Conservation (phyloP, 2,113 vertebrate genomes). For the Canis aureus region DNA sequence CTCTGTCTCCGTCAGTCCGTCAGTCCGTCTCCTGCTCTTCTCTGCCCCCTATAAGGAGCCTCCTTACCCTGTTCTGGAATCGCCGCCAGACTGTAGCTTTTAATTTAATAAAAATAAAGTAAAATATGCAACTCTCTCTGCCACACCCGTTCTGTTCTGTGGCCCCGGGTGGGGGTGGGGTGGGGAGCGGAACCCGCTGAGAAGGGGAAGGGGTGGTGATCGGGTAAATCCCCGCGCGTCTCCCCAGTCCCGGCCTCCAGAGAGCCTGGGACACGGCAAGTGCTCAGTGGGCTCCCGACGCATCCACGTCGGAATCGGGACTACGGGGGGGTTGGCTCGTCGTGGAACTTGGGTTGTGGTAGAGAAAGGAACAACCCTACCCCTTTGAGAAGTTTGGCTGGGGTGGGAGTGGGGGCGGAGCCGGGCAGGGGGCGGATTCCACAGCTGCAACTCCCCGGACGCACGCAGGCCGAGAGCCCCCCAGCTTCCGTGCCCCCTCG, state of each 20-base stretch:
- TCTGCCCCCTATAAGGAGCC: conserved; percentile 75
- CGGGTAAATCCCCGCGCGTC: background rate
- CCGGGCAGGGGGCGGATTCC: conserved; percentile 78
- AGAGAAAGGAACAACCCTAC: conserved; percentile 67
- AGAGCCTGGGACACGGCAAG: background rate
- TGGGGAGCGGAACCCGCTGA: background rate
- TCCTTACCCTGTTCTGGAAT: conserved; percentile 78
- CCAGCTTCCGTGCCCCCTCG: conserved; percentile 77
- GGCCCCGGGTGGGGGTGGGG: background rate
- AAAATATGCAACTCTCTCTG: conserved; percentile 81
- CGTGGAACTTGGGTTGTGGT: background rate
- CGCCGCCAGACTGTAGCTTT: conserved; percentile 81
- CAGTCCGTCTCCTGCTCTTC: conserved; percentile 68
- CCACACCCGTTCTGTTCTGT: conserved; percentile 68
- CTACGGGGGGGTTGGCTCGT: conserved; percentile 54
- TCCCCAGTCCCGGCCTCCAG: background rate
- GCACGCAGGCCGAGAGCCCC: conserved; percentile 75
- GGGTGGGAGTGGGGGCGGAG: conserved; percentile 80
- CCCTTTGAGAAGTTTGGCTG: conserved; percentile 74
- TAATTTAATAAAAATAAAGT: conserved; percentile 85
- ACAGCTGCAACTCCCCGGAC: conserved; percentile 78
- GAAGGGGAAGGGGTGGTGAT: background rate
- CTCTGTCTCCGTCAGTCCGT: conserved; percentile 76
- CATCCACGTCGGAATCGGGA: background rate
- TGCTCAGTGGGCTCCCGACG: background rate